A percentile compares a stretch with the other conserved stretches of the same genome.
Conservation (phyloP, 2,113 vertebrate species). For the Lanius collurio region DNA sequence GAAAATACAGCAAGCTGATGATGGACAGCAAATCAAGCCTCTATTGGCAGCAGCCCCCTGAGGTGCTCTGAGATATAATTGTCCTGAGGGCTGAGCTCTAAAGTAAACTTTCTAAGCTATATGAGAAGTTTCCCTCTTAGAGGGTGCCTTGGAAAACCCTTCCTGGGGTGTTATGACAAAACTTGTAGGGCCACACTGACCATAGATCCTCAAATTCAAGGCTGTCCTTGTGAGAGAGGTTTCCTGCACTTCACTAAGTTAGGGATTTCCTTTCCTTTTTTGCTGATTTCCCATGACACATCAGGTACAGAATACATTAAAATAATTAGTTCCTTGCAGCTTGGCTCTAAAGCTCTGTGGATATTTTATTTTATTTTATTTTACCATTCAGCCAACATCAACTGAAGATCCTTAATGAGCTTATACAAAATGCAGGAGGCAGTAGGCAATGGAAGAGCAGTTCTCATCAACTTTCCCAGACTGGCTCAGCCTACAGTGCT, state of each 20-base stretch:
- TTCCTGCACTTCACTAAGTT: not conserved
- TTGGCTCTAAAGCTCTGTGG: not conserved
- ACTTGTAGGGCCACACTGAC: not conserved
- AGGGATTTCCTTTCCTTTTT: not conserved
- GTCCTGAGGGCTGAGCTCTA: not conserved
- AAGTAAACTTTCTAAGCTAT: not conserved
- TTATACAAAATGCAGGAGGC: not conserved
- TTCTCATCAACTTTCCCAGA: not conserved
- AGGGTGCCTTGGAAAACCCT: not conserved
- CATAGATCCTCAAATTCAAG: not conserved
- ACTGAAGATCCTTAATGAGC: not conserved
- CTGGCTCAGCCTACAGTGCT: not conserved
- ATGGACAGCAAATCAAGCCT: conserved; percentile 6
- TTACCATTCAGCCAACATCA: not conserved
- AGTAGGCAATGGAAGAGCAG: not conserved
- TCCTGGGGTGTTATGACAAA: not conserved
- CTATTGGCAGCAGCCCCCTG: not conserved
- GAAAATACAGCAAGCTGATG: not conserved
- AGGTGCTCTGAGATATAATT: not conserved
- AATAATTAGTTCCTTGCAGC: not conserved
- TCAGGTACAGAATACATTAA: not conserved
- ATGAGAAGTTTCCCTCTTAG: not conserved
- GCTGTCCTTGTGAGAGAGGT: not conserved
- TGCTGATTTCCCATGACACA: not conserved
- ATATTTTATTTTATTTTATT: not conserved